Evolutionary conservation across 2,113 vertebrate species (phyloP), one percentile per base, ranked within the genome.

Genomic region (Misgurnus anguillicaudatus): DNA sequence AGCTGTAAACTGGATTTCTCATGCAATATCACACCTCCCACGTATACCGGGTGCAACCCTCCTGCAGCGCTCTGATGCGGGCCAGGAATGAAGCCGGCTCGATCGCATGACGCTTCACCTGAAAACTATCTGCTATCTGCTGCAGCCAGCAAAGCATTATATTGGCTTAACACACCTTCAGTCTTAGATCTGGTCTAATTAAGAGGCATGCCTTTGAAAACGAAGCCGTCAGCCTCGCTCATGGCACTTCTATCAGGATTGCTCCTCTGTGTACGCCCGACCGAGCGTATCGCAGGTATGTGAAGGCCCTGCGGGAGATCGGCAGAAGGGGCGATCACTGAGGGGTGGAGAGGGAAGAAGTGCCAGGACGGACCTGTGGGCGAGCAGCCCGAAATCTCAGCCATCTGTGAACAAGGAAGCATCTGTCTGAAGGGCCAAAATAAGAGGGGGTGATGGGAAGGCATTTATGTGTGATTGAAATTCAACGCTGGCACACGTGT

Each of bases 361-460:
- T 62, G 67, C 72, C 73, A 80, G 47, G 48, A 53, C 53, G 19
- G 24, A 70, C 64, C 68, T 36, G 63, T 73, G 82, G 82, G 82
- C 82, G 77, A 74, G 61, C 74, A 47, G 82, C 82, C 75, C 55
- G 77, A 63, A 66, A 66, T 78, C 63, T 78, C 75, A 77, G 66
- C 82, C 82, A 81, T 81, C 82, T 84, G 79, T 70, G 79, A 78
- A 78, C 63, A 84, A 41, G 47, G 53, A 39, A 69, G 48, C 75
- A 75, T 78, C 75, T 81, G 82, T 84, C 70, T 64, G 31, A 48
- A 21, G 75, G 39, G 69, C 79, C 73, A 75, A 75, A 81, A 84
- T 84, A 39, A 45, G 38, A 39, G 63, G 69, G 61, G 73, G 75
- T 51, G 71, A 36, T 8, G 9, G 8, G 19, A 73, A 72, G 69